phyloP scores from a whole-genome alignment of 2,113 vertebrate species.

The Rhea pennata region DNA sequence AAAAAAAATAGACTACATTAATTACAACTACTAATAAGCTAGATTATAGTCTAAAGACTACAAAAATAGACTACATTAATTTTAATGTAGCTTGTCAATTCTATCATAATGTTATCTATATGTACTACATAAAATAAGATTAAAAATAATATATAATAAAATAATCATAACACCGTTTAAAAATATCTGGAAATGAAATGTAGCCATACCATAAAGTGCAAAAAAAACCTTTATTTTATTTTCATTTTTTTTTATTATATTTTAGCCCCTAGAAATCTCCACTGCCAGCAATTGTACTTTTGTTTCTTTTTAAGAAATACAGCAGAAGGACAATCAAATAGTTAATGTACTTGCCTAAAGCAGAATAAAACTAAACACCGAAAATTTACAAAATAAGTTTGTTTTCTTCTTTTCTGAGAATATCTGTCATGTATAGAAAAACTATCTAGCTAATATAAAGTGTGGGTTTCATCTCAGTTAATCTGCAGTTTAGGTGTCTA shows the following conservation, averaged over 20 bases:
- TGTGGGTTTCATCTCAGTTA: not conserved
- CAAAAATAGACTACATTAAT: not conserved
- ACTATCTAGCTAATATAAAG: not conserved
- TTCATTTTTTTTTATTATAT: not conserved
- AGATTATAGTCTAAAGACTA: no score
- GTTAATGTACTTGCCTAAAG: not conserved
- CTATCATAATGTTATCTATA: not conserved
- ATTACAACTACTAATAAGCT: not conserved
- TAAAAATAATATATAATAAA: not conserved
- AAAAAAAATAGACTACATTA: not conserved
- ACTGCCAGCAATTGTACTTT: not conserved
- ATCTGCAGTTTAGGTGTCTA: rapidly evolving
- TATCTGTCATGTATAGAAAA: not conserved
- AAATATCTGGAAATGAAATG: not conserved
- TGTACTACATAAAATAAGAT: not conserved
- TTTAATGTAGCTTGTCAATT: not conserved
- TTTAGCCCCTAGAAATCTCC: not conserved
- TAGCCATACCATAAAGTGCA: not conserved
- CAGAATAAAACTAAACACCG: not conserved
- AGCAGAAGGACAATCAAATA: not conserved
- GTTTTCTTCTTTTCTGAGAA: not conserved
- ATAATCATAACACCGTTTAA: not conserved
- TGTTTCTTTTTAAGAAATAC: not conserved
- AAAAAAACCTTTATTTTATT: not conserved
- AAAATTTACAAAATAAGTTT: not conserved